Evolutionary conservation across 2,888 invertebrate species (phyloP), one percentile per base, ranked within the genome.

Genomic region (Theodoxus fluviatilis): DNA sequence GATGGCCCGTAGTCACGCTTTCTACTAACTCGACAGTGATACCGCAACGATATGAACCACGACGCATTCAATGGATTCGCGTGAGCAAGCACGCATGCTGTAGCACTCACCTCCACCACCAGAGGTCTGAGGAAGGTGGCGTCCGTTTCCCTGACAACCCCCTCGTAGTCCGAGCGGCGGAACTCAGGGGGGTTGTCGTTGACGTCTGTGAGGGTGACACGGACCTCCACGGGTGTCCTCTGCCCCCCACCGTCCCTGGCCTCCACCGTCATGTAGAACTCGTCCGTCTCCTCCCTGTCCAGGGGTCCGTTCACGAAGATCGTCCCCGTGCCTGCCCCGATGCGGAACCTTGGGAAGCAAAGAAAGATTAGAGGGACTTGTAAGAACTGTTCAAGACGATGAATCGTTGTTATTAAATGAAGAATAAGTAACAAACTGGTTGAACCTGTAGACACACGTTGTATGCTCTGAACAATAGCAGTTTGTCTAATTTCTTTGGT

Each of bases 271-370:
- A 95, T 86, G 71, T 93, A 93, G 76, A 93, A 95, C 71, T 92
- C 92, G 78, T 92, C 92, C 78, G 94, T 93, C 15, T 90, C 90
- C 83, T 95, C 95, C 81, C 93, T 93, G 83, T 95, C 94, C 61
- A 95, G 86, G 15, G 68, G 71, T 25, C 78, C 81, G 12, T 70
- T 89, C 0, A 94, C 91, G 72, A 89, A 92, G 9, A 94, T 84
- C 6, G 92, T 92, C 0, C 94, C 94, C 12, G 89, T 90, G 52
- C 85, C 88, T 0, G 89, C 88, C 80, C 94, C 91, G 0, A 93
- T 92, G 43, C 88, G 89, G 81, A 94, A 94, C 80, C 86, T 87
- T 76, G 25, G 77, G 75, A 64, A 25, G 43, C 57, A 67, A 57
- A 69, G 2, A n/a, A 37, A 64, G 64, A 9, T 64, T 31, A n/a